Percentiles rank a stretch among this genome's conserved stretches.
phyloP scores from a whole-genome alignment of 2,888 invertebrate species.

The Hemithea aestivaria region DNA sequence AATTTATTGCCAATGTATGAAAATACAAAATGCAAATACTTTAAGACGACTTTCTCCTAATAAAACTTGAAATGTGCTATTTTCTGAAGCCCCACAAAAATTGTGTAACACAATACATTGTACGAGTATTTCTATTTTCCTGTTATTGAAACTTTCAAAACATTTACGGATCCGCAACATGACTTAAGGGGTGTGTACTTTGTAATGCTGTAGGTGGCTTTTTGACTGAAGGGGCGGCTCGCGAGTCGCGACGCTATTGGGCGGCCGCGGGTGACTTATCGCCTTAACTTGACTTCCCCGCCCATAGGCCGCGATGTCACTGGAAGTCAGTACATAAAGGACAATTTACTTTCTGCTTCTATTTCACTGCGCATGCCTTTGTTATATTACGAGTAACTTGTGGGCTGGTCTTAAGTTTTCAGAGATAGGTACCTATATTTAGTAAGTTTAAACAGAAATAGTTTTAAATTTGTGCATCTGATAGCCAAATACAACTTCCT shows the following conservation, averaged over 20 bases:
- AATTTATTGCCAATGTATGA: too few species aligned
- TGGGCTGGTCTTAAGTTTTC: background rate
- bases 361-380: slow-evolving; percentile 21
- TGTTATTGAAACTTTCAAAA: slow-evolving; percentile 12
- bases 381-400: slow-evolving; percentile 1
- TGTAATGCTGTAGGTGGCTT: slow-evolving; percentile 62
- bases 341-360: slow-evolving; percentile 10
- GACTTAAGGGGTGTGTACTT: slow-evolving; percentile 48
- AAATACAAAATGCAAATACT: too few species aligned
- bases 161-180: slow-evolving; percentile 13
- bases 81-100: too few species aligned
- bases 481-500: too few species aligned
- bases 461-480: too few species aligned
- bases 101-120: background rate
- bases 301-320: slow-evolving; percentile 44
- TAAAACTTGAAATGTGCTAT: too few species aligned
- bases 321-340: slow-evolving; percentile 20
- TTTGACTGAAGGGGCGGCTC: slow-evolving; percentile 69
- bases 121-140: slow-evolving; percentile 9
- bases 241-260: slow-evolving; percentile 59
- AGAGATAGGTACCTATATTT: background rate
- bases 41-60: too few species aligned
- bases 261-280: slow-evolving; percentile 69
- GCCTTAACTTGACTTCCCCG: slow-evolving; percentile 70
- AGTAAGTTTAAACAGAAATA: too few species aligned